Evolutionary conservation across 1,140 invertebrate species (phyloP).

Genomic region (Formica exsecta): DNA sequence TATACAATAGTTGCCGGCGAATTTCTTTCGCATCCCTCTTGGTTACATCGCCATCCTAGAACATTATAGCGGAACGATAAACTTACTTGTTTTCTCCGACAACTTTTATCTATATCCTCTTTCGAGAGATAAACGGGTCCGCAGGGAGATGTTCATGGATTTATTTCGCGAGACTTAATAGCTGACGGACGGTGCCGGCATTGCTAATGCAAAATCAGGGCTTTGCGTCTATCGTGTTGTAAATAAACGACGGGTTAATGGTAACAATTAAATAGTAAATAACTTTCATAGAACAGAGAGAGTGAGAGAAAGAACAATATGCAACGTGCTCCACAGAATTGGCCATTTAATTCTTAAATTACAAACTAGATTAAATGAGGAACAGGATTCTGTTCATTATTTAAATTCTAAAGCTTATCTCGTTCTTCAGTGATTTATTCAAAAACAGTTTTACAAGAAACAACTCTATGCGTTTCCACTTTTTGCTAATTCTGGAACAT

Average conservation of each 20-base stretch:
- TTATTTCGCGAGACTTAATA: conserved; percentile 47
- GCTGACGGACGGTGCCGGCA: neutral
- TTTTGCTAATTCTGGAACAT: neutral
- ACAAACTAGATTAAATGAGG: neutral
- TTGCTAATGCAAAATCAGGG: neutral
- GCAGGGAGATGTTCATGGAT: conserved; percentile 29
- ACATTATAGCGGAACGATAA: conserved; percentile 48
- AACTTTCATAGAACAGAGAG: neutral
- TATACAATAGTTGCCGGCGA: conserved; percentile 13
- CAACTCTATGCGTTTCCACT: neutral
- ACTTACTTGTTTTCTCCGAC: conserved; percentile 47
- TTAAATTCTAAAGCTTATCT: neutral
- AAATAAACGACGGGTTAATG: conserved; percentile 3
- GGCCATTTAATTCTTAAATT: neutral
- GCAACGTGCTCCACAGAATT: neutral
- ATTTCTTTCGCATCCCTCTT: conserved; percentile 37
- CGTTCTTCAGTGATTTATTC: neutral
- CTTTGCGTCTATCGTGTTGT: neutral
- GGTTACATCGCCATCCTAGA: conserved; percentile 19
- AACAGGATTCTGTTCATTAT: neutral
- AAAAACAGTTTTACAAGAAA: neutral
- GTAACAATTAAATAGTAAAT: neutral
- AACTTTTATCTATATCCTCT: conserved; percentile 54
- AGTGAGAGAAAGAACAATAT: neutral
- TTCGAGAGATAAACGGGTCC: conserved; percentile 27